A percentile compares a stretch with the other conserved stretches of the same genome.
Conservation (phyloP, 1,140 invertebrate species). For the Cyclina sinensis region DNA sequence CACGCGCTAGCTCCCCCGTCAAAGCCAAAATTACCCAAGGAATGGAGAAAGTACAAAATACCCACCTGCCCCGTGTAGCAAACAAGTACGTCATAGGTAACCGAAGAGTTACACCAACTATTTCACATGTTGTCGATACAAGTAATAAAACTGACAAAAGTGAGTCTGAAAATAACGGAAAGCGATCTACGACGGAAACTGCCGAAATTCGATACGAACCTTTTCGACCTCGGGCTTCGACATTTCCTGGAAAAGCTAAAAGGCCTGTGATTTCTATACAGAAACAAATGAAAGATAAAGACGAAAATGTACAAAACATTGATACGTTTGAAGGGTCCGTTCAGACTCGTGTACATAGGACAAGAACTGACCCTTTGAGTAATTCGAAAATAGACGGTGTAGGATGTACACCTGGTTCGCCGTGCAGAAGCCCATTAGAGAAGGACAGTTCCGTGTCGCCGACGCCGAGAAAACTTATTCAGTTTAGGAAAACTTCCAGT, state of each 20-base stretch:
- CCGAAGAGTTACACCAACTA: background rate
- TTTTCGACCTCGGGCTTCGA: slow-evolving; percentile 53
- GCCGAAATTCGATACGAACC: background rate
- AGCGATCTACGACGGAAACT: background rate
- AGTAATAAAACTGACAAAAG: slow-evolving; percentile 7
- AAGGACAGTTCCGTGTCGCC: background rate
- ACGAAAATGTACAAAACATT: background rate
- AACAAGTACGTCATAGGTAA: slow-evolving; percentile 24
- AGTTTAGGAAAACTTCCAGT: slow-evolving; percentile 47
- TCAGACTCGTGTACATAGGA: background rate
- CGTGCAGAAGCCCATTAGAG: background rate
- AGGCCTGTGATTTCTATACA: slow-evolving; percentile 14
- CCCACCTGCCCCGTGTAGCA: background rate
- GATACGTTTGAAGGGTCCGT: background rate
- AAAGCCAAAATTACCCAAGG: slow-evolving; percentile 15
- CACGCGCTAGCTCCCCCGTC: background rate
- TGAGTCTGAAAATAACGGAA: background rate
- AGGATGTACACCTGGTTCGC: background rate
- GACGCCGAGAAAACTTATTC: background rate
- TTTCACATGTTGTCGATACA: background rate
- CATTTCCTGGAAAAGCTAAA: slow-evolving; percentile 54
- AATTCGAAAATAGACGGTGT: slow-evolving; percentile 8
- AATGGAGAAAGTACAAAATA: background rate
- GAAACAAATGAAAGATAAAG: slow-evolving; percentile 14
- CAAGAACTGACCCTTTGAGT: slow-evolving; percentile 15